These are phyloP conservation scores for Mercenaria mercenaria DNA, from an alignment of 1,140 invertebrate species.

Conservation along the genomic window DNA sequence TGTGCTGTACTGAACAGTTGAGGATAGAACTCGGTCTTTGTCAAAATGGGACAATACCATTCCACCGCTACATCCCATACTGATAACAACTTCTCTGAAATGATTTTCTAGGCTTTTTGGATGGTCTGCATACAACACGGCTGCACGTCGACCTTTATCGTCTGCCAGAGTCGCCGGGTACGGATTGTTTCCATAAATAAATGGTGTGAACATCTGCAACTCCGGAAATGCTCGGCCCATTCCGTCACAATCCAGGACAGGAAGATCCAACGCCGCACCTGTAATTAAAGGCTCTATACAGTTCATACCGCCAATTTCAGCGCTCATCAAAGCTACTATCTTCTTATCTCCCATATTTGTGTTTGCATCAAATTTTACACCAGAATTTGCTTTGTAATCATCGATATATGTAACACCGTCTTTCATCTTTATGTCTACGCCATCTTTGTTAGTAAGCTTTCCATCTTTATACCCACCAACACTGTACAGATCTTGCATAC, in stretches of 20 bases:
- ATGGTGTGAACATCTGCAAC: slow-evolving; percentile 81
- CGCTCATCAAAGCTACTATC: slow-evolving; percentile 77
- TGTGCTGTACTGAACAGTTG: slow-evolving; percentile 71
- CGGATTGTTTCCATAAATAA: slow-evolving; percentile 76
- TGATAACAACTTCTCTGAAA: slow-evolving; percentile 75
- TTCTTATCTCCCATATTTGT: slow-evolving; percentile 39
- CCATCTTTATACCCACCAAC: slow-evolving; percentile 73
- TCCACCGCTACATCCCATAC: slow-evolving; percentile 79
- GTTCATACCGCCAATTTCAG: slow-evolving; percentile 83
- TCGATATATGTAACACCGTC: slow-evolving; percentile 75
- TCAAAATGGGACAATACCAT: slow-evolving; percentile 68
- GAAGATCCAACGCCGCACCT: slow-evolving; percentile 76
- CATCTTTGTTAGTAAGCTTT: slow-evolving; percentile 61
- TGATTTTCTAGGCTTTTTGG: slow-evolving; percentile 80
- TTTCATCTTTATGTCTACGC: slow-evolving; percentile 67
- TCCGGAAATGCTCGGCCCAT: slow-evolving; percentile 85
- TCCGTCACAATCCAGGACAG: slow-evolving; percentile 81
- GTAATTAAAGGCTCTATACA: slow-evolving; percentile 81
- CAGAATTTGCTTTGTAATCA: slow-evolving; percentile 68
- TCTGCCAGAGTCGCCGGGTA: slow-evolving; percentile 77
- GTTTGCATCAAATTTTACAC: too few relatives aligned
- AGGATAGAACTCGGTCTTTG: slow-evolving; percentile 68
- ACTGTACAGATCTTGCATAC: slow-evolving; percentile 75
- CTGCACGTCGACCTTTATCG: slow-evolving; percentile 75
- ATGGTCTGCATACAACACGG: slow-evolving; percentile 68